Evolutionary conservation across 2,888 invertebrate genomes (phyloP), one percentile per base, ranked within the genome.

Genomic region (Chrysolina americana): DNA sequence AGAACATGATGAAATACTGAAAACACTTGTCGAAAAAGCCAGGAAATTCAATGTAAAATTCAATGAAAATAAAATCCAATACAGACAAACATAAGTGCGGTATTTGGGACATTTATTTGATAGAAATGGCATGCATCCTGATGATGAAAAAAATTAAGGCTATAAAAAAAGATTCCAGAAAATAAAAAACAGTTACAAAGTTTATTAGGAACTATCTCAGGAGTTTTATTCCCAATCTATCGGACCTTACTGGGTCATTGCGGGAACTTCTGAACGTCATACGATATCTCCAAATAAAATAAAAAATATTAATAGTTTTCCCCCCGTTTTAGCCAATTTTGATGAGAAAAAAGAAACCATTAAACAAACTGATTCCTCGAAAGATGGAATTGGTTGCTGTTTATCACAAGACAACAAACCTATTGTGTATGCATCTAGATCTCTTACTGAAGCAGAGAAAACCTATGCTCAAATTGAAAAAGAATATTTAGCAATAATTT

Each of bases 311-410:
- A 44, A 4, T 15, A 44, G 15, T 44, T 44, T 8, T 13, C 44
- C 44, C 2, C 44, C 44, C 13, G 44, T 44, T 44, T 44, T 15
- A 44, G 44, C 44, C 8, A 13, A 44, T 44, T 44, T 44, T 44
- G 44, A 44, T 44, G 44, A 15, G 21, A 59, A 4, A 23, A 59
- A 59, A 23, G 2, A 59, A 23, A 53, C 21, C 11, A 59, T 28
- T 10, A 59, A 23, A 23, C 59, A 59, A 59, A 59, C 23, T 15
- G 59, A 59, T 59, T 21, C 59, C 15, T 23, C 23, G 2, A 21
- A 59, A 28, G 28, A 28, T 59, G 59, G 59, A 21, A 17, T 59
- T 59, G 23, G 59, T 21, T 59, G 59, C 8, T 59, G 59, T 59
- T 21, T 21, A 13, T 59, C 21, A 59, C 59, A 23, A 28, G 5